A percentile compares a stretch with the other conserved stretches of the same genome.
These are phyloP conservation scores for Pegoplata infirma DNA, from an alignment of 2,888 invertebrate genomes.

Conservation along the genomic window DNA sequence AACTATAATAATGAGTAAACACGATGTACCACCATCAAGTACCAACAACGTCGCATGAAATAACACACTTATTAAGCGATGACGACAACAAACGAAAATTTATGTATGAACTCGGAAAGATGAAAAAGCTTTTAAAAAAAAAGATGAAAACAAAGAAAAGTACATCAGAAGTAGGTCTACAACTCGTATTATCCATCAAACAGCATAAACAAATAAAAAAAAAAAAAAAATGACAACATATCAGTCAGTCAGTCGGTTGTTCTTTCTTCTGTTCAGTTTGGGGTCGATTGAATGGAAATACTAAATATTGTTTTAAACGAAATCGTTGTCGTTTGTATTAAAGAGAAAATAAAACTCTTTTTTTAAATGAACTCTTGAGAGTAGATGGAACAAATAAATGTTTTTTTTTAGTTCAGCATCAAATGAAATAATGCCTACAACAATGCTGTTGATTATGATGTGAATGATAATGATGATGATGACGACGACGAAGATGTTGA, in stretches of 20 bases:
- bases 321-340: background rate
- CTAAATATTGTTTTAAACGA: conserved; percentile 35
- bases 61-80: conserved; percentile 43
- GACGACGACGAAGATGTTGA: conserved; percentile 6
- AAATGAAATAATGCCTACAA: conserved; percentile 52
- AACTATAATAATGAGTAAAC: conserved; percentile 25
- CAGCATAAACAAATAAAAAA: conserved; percentile 41
- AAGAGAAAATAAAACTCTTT: conserved; percentile 39
- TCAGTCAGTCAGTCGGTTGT: conserved; percentile 25
- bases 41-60: conserved; percentile 22
- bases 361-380: conserved; percentile 52
- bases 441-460: conserved; percentile 14
- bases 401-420: conserved; percentile 13
- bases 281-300: conserved; percentile 49
- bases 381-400: conserved; percentile 2
- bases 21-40: conserved; percentile 44
- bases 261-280: conserved; percentile 16
- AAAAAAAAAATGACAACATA: conserved; percentile 41
- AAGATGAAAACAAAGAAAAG: background rate
- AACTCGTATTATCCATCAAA: background rate
- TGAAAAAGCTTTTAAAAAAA: too few relatives aligned
- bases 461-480: conserved; percentile 4
- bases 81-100: conserved; percentile 54
- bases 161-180: background rate
- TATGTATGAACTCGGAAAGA: background rate